Base-by-base conservation (phyloP, 1,140 invertebrate genomes). In the Antheraea pernyi region DNA sequence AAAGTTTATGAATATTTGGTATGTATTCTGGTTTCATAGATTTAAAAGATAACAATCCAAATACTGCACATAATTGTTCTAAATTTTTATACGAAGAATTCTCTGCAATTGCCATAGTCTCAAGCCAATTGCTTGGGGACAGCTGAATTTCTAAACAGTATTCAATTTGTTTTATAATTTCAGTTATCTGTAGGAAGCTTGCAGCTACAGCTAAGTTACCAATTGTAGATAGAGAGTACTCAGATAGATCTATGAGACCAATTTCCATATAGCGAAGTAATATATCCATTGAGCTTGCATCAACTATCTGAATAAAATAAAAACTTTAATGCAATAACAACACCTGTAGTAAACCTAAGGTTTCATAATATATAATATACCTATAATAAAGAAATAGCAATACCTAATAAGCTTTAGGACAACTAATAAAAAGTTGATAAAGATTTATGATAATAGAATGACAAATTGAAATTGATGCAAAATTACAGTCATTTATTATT, bases 91-190 rank as follows among this genome's bases (percentile, higher is more conserved):
- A 89, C 48, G 80, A 80, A n/a, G 81, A 79, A 19, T 69, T 77
- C 71, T 85, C 82, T 18, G 87, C 86, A 67, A 91, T 85, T 0
- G 19, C 30, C 81, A 85, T 86, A 19, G 74, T 89, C 64, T 86
- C 74, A 22, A 88, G 67, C 82, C 87, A 91, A 67, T 86, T 91
- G 2, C 72, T 74, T 6, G 78, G 63, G 68, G 75, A 76, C 46
- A 89, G 53, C 67, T 85, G 80, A 11, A 78, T 46, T 36, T 87
- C 83, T 65, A 92, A 74, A 30, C 78, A 78, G 65, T 85, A 84
- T 68, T 89, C 80, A 64, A 92, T 87, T 73, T 91, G 86, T 79
- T 85, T 92, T 9, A 85, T 83, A 7, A 92, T 74, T 73, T 92
- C 88, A 37, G 82, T 82, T 36, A 92, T 82, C 77, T 90, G 88